A percentile compares a stretch with the other conserved stretches of the same genome.
Evolutionary conservation across 1,140 invertebrate genomes (phyloP).

Genomic region (Pararge aegeria): DNA sequence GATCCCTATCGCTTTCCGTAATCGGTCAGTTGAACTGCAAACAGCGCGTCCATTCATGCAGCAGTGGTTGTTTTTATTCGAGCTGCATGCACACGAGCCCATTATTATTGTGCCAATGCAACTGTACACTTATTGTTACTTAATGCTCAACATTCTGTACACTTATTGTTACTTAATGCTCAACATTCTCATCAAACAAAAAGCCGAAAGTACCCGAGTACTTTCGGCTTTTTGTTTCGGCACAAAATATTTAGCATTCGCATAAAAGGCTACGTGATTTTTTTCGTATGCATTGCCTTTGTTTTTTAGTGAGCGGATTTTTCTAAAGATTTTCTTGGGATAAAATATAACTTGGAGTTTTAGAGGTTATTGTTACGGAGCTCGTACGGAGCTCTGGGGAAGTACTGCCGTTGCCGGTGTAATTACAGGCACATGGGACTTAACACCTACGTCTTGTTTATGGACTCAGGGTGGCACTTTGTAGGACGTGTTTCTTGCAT

Average conservation of each 20-base stretch:
- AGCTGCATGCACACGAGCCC: constrained; percentile 42
- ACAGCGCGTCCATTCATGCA: constrained; percentile 67
- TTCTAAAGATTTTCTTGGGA: not conserved
- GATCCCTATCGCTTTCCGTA: constrained; percentile 36
- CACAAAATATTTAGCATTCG: constrained; percentile 2
- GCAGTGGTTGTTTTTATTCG: constrained; percentile 61
- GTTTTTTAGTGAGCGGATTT: not conserved
- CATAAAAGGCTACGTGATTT: not conserved
- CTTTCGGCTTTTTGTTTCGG: constrained; percentile 22
- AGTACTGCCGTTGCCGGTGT: no score
- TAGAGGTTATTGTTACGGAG: no score
- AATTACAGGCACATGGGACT: no score
- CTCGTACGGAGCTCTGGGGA: no score
- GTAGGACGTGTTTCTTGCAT: no score
- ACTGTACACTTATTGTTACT: constrained; percentile 21
- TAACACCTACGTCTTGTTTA: no score
- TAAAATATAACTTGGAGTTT: no score
- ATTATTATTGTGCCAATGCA: constrained; percentile 40
- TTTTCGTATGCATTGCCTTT: not conserved
- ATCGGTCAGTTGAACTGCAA: constrained; percentile 39
- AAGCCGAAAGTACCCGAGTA: constrained; percentile 18
- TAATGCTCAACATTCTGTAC: not conserved
- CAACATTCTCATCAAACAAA: constrained; percentile 17
- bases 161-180: constrained; percentile 20
- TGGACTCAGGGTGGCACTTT: no score